Base-by-base conservation (phyloP, 35 echinoderm and acorn worm genomes). In the Strongylocentrotus purpuratus region DNA sequence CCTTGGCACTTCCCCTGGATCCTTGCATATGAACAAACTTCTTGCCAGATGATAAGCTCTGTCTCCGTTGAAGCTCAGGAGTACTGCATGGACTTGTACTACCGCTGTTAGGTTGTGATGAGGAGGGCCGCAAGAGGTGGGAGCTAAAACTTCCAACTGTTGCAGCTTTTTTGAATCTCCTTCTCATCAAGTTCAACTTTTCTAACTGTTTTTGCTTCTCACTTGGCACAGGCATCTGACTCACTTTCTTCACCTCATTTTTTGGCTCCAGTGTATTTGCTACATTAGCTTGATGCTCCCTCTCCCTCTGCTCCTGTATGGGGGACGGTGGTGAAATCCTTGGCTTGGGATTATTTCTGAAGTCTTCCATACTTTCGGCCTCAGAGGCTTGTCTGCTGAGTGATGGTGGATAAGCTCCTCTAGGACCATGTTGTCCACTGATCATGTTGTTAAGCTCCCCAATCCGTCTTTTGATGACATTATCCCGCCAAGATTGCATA, bases 401-500 rank as follows among this genome's bases (percentile, higher is more conserved):
- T 31, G 91, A 58, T 31, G 91, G 33, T 11, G 32, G 32, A 22
- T 46, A 10, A 31, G 45, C 33, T n/a, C 46, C 91, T 93, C 91
- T 47, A 13, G 45, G 91, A 46, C n/a, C 31, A 46, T 46, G 91
- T 46, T 58, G 91, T 58, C 46, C 91, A 31, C 13, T 11, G 0
- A 93, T 13, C 91, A 93, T 93, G 17, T 50, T 0, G 46, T 58
- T 93, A 33, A 98, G 41, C 88, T 98, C 95, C 33, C 94, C 95
- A n/a, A 98, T 94, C 33, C 90, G 91, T 15, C 92, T 70, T 47
- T 95, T 96, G 47, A 97, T 86, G 13, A 98, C 86, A 48, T 97
- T 93, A 41, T 98, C 95, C 45, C 96, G 93, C 97, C 97, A 98
- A 5, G 98, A 97, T 48, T 95, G 93, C 33, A 99, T 85, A 92